Evolutionary conservation across 2,113 vertebrate species (phyloP).

Genomic region (Toxotes jaculatrix): DNA sequence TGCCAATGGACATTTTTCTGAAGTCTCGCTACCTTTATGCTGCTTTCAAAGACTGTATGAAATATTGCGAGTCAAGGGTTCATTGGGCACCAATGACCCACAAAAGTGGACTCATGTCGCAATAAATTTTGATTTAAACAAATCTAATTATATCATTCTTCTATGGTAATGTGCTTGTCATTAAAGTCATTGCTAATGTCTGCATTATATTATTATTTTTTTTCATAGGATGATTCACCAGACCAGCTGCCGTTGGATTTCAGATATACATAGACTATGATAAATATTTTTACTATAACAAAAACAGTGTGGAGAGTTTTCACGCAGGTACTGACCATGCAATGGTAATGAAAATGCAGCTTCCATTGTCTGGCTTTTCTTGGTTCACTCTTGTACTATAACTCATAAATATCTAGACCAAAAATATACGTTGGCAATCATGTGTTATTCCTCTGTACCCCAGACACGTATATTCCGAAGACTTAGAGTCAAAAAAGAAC

Average conservation of each 20-base stretch:
- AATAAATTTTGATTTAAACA: not conserved
- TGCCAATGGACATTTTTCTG: not conserved
- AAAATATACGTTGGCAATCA: not conserved
- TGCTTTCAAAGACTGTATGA: conserved; percentile 7
- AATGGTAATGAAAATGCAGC: too few species aligned
- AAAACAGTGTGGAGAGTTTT: not conserved
- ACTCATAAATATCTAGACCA: too few species aligned
- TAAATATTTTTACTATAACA: not conserved
- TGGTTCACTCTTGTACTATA: too few species aligned
- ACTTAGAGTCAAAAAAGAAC: not conserved
- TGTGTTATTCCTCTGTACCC: not conserved
- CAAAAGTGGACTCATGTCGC: not conserved
- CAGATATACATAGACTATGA: not conserved
- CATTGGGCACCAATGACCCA: too few species aligned
- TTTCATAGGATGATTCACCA: not conserved
- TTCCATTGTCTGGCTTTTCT: too few species aligned
- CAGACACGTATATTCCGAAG: not conserved
- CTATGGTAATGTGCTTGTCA: not conserved
- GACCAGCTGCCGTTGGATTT: not conserved
- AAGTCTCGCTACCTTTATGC: not conserved
- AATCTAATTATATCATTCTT: not conserved
- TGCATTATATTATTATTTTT: not conserved
- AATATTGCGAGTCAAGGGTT: rapidly evolving
- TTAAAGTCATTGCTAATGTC: not conserved
- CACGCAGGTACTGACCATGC: not conserved